Evolutionary conservation across 2,113 vertebrate species (phyloP).

Genomic region (Ranitomeya variabilis): DNA sequence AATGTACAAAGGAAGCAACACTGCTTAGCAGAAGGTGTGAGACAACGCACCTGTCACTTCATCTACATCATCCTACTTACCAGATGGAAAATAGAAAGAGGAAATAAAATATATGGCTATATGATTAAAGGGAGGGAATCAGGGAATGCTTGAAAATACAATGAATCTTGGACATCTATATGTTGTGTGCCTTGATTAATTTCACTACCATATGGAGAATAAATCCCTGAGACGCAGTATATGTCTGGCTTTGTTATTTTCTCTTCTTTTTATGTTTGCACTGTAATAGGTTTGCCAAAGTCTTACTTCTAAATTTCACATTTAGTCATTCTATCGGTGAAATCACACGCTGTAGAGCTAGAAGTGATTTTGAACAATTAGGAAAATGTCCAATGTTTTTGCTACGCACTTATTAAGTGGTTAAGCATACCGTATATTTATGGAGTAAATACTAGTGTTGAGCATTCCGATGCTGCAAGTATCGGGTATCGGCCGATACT

Average conservation of each 20-base stretch:
- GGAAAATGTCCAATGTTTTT: background rate
- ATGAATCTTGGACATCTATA: conserved; percentile 40
- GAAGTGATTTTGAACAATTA: background rate
- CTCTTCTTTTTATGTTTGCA: background rate
- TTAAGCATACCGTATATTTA: background rate
- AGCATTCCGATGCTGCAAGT: no score
- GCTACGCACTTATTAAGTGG: background rate
- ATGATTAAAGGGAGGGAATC: background rate
- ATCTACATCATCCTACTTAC: conserved; percentile 14
- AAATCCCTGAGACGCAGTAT: conserved; percentile 22
- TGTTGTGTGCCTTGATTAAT: conserved; percentile 27
- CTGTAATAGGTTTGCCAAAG: conserved; percentile 27
- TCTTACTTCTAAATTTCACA: background rate
- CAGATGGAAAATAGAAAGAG: conserved; percentile 9
- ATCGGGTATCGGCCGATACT: no score
- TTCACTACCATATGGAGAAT: conserved; percentile 39
- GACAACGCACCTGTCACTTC: conserved; percentile 47
- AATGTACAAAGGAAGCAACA: conserved; percentile 16
- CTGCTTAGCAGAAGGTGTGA: conserved; percentile 44
- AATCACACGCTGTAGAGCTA: background rate
- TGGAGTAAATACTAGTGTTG: background rate
- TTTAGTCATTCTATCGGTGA: background rate
- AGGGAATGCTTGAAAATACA: conserved; percentile 1
- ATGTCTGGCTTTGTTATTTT: conserved; percentile 32
- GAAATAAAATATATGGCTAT: conserved; percentile 22